Conservation (phyloP, 2,888 invertebrate genomes). For the Xanthorhoe designata region DNA sequence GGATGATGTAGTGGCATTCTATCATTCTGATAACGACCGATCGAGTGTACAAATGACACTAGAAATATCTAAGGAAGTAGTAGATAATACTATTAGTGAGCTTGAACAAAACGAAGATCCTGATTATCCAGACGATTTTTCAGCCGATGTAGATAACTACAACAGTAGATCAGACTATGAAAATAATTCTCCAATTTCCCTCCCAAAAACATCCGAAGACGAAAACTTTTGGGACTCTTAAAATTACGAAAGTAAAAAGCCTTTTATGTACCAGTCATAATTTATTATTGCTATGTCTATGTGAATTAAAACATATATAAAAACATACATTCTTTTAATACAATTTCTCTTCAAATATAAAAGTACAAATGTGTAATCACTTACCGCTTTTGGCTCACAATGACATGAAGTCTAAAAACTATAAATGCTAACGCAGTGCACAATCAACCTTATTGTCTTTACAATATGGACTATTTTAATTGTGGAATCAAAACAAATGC, state of each 20-base stretch:
- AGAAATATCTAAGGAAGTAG: slow-evolving; percentile 49
- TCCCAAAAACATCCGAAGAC: slow-evolving; percentile 65
- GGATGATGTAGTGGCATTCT: slow-evolving; percentile 59
- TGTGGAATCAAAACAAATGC: slow-evolving; percentile 40
- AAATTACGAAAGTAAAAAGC: slow-evolving; percentile 38
- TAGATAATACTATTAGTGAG: slow-evolving; percentile 48
- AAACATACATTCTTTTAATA: slow-evolving; percentile 61
- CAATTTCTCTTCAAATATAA: slow-evolving; percentile 72
- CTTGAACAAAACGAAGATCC: slow-evolving; percentile 46
- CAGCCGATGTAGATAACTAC: slow-evolving; percentile 68
- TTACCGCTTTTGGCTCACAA: slow-evolving; percentile 53
- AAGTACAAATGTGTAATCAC: slow-evolving; percentile 75
- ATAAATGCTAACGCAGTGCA: slow-evolving; percentile 69
- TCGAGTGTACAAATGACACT: slow-evolving; percentile 56
- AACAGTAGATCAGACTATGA: slow-evolving; percentile 60
- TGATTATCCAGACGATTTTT: slow-evolving; percentile 65
- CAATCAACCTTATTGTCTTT: slow-evolving; percentile 62
- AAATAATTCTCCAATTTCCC: slow-evolving; percentile 62
- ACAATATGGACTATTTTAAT: slow-evolving; percentile 39
- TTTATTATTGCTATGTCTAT: slow-evolving; percentile 63
- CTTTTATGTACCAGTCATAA: slow-evolving; percentile 55
- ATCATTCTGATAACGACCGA: slow-evolving; percentile 49
- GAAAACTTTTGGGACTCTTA: slow-evolving; percentile 73
- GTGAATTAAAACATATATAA: slow-evolving; percentile 49
- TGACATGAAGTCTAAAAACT: slow-evolving; percentile 47